Conservation (phyloP, 1,140 invertebrate genomes). For the Frieseomelitta varia region DNA sequence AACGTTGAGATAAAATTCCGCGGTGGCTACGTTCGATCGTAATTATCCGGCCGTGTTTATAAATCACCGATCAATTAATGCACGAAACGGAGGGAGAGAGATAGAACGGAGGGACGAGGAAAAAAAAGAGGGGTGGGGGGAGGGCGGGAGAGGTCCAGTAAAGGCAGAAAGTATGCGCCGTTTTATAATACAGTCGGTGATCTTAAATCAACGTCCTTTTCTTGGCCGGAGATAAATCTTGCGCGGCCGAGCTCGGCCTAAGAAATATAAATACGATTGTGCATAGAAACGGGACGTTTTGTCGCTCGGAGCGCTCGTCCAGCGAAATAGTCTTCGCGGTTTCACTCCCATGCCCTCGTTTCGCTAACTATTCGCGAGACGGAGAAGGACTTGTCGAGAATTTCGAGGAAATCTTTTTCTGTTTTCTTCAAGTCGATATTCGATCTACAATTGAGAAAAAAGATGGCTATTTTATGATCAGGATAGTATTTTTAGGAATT, state of each 20-base stretch:
- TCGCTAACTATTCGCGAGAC: no score
- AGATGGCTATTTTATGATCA: neutral
- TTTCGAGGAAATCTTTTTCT: neutral
- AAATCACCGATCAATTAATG: slow-evolving; percentile 65
- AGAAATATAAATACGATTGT: slow-evolving; percentile 60
- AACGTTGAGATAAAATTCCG: slow-evolving; percentile 13
- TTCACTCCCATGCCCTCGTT: neutral
- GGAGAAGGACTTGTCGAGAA: neutral
- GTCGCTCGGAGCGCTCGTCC: slow-evolving; percentile 24
- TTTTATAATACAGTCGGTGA: slow-evolving; percentile 60
- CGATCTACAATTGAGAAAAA: no score
- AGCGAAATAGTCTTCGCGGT: neutral
- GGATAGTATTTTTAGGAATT: neutral
- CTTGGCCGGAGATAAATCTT: slow-evolving; percentile 62
- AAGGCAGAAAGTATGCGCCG: slow-evolving; percentile 34
- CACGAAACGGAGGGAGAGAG: neutral
- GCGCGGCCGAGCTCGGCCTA: slow-evolving; percentile 26
- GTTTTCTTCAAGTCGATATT: no score
- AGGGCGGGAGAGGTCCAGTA: neutral
- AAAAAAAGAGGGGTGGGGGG: neutral
- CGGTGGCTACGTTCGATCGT: slow-evolving; percentile 16
- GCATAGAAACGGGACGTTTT: slow-evolving; percentile 55
- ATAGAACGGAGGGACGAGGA: neutral
- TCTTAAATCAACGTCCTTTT: slow-evolving; percentile 66
- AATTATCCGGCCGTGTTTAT: slow-evolving; percentile 58